Evolutionary conservation across 23 tunicate genomes (phyloP), one percentile per base, ranked within the genome.

Genomic region (Phallusia fumigata): DNA sequence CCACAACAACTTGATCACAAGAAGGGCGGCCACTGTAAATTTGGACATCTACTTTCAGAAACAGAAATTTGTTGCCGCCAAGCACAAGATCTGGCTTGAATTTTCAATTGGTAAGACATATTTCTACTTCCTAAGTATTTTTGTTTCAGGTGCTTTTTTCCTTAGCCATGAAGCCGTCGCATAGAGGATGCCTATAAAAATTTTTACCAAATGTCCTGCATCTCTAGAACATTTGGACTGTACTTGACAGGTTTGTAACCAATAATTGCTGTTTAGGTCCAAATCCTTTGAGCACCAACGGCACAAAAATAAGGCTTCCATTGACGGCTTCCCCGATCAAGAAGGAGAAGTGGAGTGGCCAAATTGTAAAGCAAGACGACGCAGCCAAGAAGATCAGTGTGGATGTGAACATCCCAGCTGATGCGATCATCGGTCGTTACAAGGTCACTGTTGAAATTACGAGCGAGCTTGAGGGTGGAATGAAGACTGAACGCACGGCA

Each of bases 41-140:
- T 58, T 95, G 26, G 90, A 90, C 19, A 30, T 90, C 13, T 52
- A 32, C 58, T 95, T 95, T 86, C 90, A 85, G 52, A 84, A 88
- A 40, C 81, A 95, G 0, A 77, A 51, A 28, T 90, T 84, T 64
- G 78, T 65, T 28, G 52, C 82, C 16, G 73, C 84, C 49, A 84
- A 87, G 65, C 92, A 95, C 65, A 65, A 81, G 22, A 50, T 95
- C 21, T 31, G 64, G 19, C 64, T 95, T 40, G 86, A 84, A 33
- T 84, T 95, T 58, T 36, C 80, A 0, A 81, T 90, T 72, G 99
- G 99, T 87, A 58, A 83, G 91, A n/a, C n/a, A n/a, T n/a, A n/a
- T n/a, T n/a, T n/a, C n/a, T n/a, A n/a, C n/a, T 52, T 2, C 15
- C 12, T 73, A 30, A 26, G 28, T 58, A 6, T 58, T 11, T 13